These are phyloP conservation scores for Stramonita haemastoma DNA, from an alignment of 2,888 invertebrate genomes.

Conservation along the genomic window DNA sequence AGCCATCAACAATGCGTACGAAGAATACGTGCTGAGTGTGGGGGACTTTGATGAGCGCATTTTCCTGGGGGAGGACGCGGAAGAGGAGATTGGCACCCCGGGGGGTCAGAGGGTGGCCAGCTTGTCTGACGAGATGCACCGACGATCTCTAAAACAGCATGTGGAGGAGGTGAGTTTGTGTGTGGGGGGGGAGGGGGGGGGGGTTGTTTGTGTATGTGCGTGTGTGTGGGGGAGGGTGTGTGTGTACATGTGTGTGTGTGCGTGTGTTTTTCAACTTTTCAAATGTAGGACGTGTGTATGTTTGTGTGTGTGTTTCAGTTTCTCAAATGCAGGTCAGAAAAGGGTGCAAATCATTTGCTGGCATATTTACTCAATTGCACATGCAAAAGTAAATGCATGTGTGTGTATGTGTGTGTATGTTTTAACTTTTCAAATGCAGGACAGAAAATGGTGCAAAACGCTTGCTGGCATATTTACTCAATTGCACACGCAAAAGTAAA, in stretches of 20 bases:
- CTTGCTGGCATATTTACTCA: too few species aligned
- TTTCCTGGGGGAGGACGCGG: slow-evolving; percentile 87
- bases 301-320: too few species aligned
- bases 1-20: slow-evolving; percentile 91
- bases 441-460: too few species aligned
- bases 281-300: too few species aligned
- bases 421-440: too few species aligned
- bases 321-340: too few species aligned
- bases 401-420: too few species aligned
- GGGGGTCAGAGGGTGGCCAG: slow-evolving; percentile 50
- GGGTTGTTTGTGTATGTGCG: not conserved
- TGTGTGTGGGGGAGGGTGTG: slow-evolving; percentile 65
- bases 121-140: slow-evolving; percentile 66
- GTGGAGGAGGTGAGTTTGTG: slow-evolving; percentile 68
- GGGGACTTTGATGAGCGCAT: slow-evolving; percentile 98
- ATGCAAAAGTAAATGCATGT: too few species aligned
- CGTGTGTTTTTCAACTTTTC: too few species aligned
- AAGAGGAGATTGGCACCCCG: slow-evolving; percentile 81
- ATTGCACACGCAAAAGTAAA: too few species aligned
- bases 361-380: too few species aligned
- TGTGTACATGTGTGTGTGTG: not conserved
- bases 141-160: slow-evolving; percentile 73
- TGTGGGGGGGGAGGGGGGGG: slow-evolving; percentile 9
- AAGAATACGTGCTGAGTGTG: slow-evolving; percentile 91
- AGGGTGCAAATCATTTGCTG: too few species aligned